Evolutionary conservation across 2,797 vertebrate species (phyloP).

Genomic region (Orientallactaga sibirica): DNA sequence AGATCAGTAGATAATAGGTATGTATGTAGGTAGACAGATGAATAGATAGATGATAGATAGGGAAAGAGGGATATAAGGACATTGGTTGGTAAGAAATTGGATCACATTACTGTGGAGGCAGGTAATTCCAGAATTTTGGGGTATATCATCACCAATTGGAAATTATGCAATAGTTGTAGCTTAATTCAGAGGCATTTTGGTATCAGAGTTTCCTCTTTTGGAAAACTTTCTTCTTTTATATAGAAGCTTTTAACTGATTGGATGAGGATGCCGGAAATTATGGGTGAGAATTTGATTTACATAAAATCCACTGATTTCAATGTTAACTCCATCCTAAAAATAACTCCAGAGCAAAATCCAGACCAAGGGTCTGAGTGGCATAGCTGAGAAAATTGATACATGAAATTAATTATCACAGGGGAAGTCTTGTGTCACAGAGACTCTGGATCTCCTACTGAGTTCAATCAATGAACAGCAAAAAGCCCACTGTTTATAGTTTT

Average conservation of each 20-base stretch:
- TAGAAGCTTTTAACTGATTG: neutral
- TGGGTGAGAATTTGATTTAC: neutral
- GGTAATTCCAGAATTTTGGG: neutral
- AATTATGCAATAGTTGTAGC: fast-evolving
- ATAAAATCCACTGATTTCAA: neutral
- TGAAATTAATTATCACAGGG: neutral
- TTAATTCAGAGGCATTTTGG: neutral
- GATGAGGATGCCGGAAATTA: neutral
- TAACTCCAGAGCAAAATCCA: neutral
- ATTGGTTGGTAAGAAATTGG: neutral
- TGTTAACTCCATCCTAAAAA: neutral
- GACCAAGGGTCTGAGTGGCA: neutral
- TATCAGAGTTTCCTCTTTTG: neutral
- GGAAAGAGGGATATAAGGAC: neutral
- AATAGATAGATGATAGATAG: neutral
- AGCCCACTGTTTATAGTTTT: neutral
- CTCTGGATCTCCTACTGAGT: neutral
- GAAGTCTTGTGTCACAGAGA: neutral
- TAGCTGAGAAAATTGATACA: neutral
- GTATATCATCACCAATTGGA: neutral
- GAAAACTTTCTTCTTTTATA: neutral
- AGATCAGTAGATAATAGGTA: neutral
- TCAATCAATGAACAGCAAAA: neutral
- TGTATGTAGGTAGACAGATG: neutral
- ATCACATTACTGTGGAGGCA: neutral